Conservation (phyloP, 2,888 invertebrate species). For the Oligia latruncula region DNA sequence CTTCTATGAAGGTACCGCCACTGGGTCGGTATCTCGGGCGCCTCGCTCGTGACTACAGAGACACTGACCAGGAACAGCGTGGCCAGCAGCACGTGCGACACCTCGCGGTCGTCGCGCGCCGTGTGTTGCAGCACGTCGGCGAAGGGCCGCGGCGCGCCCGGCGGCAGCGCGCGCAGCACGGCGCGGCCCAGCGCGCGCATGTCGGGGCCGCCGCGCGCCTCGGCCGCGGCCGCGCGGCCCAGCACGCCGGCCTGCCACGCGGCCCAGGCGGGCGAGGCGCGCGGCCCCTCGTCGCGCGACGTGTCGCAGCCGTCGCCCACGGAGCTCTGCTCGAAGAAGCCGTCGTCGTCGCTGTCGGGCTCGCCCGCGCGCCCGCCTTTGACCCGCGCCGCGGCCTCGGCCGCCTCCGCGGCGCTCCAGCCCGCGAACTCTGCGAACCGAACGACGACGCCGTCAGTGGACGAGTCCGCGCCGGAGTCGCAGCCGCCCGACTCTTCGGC, state of each 20-base stretch:
- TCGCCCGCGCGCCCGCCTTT: slow-evolving; percentile 28
- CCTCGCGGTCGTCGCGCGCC: slow-evolving; percentile 39
- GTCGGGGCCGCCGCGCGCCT: slow-evolving; percentile 67
- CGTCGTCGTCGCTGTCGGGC: slow-evolving; percentile 82
- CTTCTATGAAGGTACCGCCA: too few relatives aligned
- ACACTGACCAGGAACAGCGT: slow-evolving; percentile 57
- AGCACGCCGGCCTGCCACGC: slow-evolving; percentile 68
- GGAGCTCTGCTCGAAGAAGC: slow-evolving; percentile 85
- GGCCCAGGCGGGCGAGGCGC: slow-evolving; percentile 33
- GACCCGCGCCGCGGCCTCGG: slow-evolving; percentile 51
- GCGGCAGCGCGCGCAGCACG: slow-evolving; percentile 62
- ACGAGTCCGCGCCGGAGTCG: not conserved
- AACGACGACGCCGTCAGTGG: not conserved
- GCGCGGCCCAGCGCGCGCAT: slow-evolving; percentile 67
- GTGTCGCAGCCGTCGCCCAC: slow-evolving; percentile 68
- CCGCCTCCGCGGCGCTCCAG: slow-evolving; percentile 67
- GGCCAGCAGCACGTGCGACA: slow-evolving; percentile 61
- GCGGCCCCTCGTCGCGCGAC: slow-evolving; percentile 9
- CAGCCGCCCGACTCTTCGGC: not conserved
- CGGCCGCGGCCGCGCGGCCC: slow-evolving; percentile 60
- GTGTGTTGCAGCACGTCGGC: slow-evolving; percentile 42
- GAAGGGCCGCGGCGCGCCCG: not conserved
- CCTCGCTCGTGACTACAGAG: not conserved
- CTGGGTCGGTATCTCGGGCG: not conserved
- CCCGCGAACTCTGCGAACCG: slow-evolving; percentile 70